Evolutionary conservation across 1,140 invertebrate species (phyloP).

Genomic region (Plectrocnemia conspersa): DNA sequence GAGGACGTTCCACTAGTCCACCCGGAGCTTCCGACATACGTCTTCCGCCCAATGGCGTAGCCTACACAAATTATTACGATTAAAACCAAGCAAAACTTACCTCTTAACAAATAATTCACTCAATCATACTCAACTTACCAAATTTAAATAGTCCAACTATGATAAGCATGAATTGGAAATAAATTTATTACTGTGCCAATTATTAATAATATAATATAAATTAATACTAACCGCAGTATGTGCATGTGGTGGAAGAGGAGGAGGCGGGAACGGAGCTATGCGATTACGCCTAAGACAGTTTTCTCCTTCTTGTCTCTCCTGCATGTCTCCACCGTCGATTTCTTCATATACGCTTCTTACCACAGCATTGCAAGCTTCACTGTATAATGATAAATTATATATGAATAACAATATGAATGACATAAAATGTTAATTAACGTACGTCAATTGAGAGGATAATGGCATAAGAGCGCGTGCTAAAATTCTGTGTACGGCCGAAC

Average conservation of each 20-base stretch:
- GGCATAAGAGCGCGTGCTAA: slow-evolving; percentile 28
- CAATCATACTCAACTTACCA: slow-evolving; percentile 28
- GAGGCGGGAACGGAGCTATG: slow-evolving; percentile 25
- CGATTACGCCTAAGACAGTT: slow-evolving; percentile 17
- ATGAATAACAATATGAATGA: background rate
- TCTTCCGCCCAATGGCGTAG: slow-evolving; percentile 30
- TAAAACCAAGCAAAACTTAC: background rate
- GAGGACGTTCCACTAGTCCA: slow-evolving; percentile 21
- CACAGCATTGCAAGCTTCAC: slow-evolving; percentile 30
- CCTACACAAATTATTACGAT: slow-evolving; percentile 15
- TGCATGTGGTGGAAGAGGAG: slow-evolving; percentile 26
- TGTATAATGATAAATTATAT: slow-evolving; percentile 16
- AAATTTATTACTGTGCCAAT: background rate
- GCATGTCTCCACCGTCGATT: slow-evolving; percentile 16
- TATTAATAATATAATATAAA: background rate
- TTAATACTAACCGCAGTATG: slow-evolving; percentile 26
- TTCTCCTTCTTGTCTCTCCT: slow-evolving; percentile 14
- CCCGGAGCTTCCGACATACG: slow-evolving; percentile 27
- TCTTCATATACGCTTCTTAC: slow-evolving; percentile 28
- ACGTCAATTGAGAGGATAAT: slow-evolving; percentile 28
- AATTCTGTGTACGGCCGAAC: slow-evolving; percentile 24
- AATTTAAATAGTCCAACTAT: slow-evolving; percentile 35
- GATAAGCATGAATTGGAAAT: slow-evolving; percentile 2
- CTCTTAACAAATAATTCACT: background rate
- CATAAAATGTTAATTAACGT: slow-evolving; percentile 7